A percentile compares a stretch with the other conserved stretches of the same genome.
These are phyloP conservation scores for Nannobrachium achirus DNA, from an alignment of 2,113 vertebrate genomes.

Conservation along the genomic window DNA sequence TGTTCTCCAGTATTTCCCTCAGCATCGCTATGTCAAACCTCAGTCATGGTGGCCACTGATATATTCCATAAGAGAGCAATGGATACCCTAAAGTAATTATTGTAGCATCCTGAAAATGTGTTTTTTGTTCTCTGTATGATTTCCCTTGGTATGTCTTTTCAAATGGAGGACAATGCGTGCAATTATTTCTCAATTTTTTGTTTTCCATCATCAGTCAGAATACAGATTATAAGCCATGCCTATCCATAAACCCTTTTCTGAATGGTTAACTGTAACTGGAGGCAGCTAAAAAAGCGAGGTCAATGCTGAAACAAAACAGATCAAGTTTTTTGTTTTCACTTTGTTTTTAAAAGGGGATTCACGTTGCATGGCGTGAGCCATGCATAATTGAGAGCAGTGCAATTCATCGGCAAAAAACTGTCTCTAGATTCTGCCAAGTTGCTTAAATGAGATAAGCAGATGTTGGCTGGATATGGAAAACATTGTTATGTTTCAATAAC, in stretches of 20 bases:
- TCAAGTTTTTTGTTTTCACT: conserved; percentile 50
- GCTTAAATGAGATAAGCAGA: conserved; percentile 87
- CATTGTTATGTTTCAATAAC: conserved; percentile 35
- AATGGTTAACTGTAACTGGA: conserved; percentile 55
- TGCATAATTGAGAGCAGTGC: conserved; percentile 29
- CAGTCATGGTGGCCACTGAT: conserved; percentile 72
- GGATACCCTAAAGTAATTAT: conserved; percentile 82
- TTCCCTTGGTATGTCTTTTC: conserved; percentile 81
- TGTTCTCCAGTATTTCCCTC: conserved; percentile 56
- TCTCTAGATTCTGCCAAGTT: conserved; percentile 33
- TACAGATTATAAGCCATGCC: conserved; percentile 69
- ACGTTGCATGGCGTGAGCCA: conserved; percentile 29
- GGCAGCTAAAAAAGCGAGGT: conserved; percentile 47
- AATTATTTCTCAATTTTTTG: conserved; percentile 77
- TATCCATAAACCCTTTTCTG: conserved; percentile 38
- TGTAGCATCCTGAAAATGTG: conserved; percentile 64
- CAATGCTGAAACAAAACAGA: conserved; percentile 52
- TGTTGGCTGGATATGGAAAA: conserved; percentile 80
- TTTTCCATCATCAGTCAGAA: conserved; percentile 62
- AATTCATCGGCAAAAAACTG: conserved; percentile 40
- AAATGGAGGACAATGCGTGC: conserved; percentile 76
- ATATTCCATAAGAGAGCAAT: conserved; percentile 77
- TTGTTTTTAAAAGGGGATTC: conserved; percentile 47
- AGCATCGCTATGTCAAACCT: conserved; percentile 60
- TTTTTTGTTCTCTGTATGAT: conserved; percentile 78